Conservation (phyloP, 1,140 invertebrate genomes). For the Nephila pilipes region DNA sequence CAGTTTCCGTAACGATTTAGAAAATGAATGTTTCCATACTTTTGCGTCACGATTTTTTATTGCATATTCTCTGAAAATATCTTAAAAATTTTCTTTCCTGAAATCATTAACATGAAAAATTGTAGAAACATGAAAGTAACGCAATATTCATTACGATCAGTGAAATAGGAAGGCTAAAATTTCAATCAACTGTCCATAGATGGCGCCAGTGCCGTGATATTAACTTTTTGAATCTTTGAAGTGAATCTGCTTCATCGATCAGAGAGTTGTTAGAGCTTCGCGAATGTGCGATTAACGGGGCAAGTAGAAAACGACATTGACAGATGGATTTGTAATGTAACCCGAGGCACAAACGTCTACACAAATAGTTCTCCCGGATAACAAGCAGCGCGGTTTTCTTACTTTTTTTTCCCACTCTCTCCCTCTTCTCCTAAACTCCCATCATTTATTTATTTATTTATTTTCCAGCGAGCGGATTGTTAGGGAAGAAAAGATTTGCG, state of each 20-base stretch:
- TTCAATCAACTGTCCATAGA: constrained; percentile 31
- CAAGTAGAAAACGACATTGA: constrained; percentile 75
- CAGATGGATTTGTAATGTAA: constrained; percentile 77
- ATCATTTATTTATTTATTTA: constrained; percentile 66
- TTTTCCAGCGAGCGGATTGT: constrained; percentile 60
- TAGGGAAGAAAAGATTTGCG: constrained; percentile 72
- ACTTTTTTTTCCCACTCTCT: constrained; percentile 43
- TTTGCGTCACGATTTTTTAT: too few relatives aligned
- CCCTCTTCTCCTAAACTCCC: constrained; percentile 9
- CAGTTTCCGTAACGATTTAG: too few relatives aligned
- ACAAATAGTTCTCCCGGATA: constrained; percentile 75
- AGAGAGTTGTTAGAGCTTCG: constrained; percentile 75
- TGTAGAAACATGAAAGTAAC: too few relatives aligned
- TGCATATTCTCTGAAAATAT: too few relatives aligned
- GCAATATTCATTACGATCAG: too few relatives aligned
- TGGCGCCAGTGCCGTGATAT: constrained; percentile 45
- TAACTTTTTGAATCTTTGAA: constrained; percentile 48
- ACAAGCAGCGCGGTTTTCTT: constrained; percentile 64
- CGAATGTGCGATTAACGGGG: constrained; percentile 74
- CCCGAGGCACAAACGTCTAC: constrained; percentile 75
- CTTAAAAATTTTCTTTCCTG: too few relatives aligned
- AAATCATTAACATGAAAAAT: too few relatives aligned
- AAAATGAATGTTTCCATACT: too few relatives aligned
- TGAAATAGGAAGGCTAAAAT: background rate
- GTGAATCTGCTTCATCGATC: constrained; percentile 71